Evolutionary conservation across 2,797 vertebrate genomes (phyloP).

Genomic region (Luscinia megarhynchos): DNA sequence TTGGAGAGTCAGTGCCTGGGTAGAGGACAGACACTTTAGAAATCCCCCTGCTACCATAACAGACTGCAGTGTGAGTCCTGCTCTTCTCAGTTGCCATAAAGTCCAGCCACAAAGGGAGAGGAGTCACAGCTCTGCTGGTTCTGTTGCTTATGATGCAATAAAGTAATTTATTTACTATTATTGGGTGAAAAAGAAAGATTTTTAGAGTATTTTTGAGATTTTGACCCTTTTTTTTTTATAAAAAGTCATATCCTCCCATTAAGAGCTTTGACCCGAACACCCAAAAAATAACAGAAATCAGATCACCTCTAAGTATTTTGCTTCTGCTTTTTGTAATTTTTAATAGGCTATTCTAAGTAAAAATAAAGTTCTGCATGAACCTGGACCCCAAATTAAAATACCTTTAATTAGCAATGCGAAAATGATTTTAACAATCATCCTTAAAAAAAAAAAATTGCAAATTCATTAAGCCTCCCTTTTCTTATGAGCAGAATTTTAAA

Average conservation of each 20-base stretch:
- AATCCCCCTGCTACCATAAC: not conserved
- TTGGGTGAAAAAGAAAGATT: not conserved
- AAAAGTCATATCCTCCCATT: not conserved
- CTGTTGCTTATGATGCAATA: not conserved
- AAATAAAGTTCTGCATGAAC: not conserved
- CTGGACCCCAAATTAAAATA: not conserved
- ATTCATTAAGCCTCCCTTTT: not conserved
- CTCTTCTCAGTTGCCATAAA: not conserved
- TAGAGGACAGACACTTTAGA: not conserved
- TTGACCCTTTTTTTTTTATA: not conserved
- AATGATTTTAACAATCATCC: not conserved
- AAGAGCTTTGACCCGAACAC: not conserved
- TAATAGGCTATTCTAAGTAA: not conserved
- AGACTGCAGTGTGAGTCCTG: not conserved
- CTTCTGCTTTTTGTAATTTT: not conserved
- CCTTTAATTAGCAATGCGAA: not conserved
- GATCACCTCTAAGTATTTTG: not conserved
- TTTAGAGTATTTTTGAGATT: not conserved
- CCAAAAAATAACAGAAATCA: not conserved
- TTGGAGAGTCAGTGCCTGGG: not conserved
- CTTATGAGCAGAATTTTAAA: not conserved
- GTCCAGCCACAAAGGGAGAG: not conserved
- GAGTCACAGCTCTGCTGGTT: not conserved
- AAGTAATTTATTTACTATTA: not conserved
- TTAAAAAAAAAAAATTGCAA: not conserved